Evolutionary conservation across 2,113 vertebrate genomes (phyloP).

Genomic region (Electrona antarctica): DNA sequence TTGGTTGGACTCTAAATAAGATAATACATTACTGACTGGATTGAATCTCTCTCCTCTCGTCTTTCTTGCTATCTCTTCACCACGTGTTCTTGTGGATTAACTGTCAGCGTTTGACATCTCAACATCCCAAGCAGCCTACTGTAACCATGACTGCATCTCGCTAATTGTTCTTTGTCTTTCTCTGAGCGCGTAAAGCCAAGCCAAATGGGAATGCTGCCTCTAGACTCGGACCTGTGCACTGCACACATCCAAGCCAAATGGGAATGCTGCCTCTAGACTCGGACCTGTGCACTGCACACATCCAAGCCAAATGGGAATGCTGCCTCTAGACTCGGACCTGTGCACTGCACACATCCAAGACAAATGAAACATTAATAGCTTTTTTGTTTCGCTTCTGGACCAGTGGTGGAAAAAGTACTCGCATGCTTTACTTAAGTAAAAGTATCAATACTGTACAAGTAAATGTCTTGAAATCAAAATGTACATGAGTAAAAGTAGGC

Average conservation of each 20-base stretch:
- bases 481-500: too few relatives aligned
- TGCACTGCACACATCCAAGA: too few relatives aligned
- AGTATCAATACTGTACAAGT: too few relatives aligned
- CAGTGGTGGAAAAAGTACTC: too few relatives aligned
- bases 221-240: too few relatives aligned
- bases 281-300: too few relatives aligned
- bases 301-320: constrained; percentile 13
- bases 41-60: constrained; percentile 34
- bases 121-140: constrained; percentile 38
- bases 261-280: too few relatives aligned
- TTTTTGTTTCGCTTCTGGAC: too few relatives aligned
- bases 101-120: constrained; percentile 37
- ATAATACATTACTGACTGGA: constrained; percentile 50
- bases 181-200: constrained; percentile 13
- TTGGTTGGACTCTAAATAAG: constrained; percentile 51
- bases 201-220: constrained; percentile 6
- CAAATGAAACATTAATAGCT: too few relatives aligned
- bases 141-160: constrained; percentile 32
- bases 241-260: constrained; percentile 18
- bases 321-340: too few relatives aligned
- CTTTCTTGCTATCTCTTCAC: constrained; percentile 40
- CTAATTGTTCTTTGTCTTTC: constrained; percentile 49
- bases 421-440: too few relatives aligned
- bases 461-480: too few relatives aligned
- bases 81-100: constrained; percentile 51